A percentile compares a stretch with the other conserved stretches of the same genome.
These are phyloP conservation scores for Stichopus horrens DNA, from an alignment of 53 echinoderm and acorn worm species.

Conservation along the genomic window DNA sequence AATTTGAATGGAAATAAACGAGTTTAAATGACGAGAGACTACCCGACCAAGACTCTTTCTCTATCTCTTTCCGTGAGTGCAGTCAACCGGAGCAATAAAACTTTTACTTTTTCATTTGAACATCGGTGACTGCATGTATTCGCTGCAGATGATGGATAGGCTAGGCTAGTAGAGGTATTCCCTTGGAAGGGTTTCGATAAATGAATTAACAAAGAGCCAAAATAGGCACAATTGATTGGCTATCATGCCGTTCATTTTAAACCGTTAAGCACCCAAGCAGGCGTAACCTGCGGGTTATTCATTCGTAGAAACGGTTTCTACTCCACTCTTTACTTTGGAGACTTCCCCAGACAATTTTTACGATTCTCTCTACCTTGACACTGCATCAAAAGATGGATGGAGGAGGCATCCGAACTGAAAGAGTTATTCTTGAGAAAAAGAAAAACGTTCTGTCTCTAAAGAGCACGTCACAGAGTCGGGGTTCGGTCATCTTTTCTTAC, in stretches of 20 bases:
- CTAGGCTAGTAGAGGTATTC: constrained; percentile 11
- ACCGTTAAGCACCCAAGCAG: constrained; percentile 43
- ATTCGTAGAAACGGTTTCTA: constrained; percentile 33
- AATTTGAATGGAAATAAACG: constrained; percentile 4
- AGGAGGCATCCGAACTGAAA: background rate
- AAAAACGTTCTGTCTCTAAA: background rate
- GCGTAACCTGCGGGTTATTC: constrained; percentile 40
- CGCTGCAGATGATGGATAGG: constrained; percentile 9
- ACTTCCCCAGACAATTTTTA: constrained; percentile 10
- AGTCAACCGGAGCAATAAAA: constrained; percentile 13
- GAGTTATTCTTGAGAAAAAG: background rate
- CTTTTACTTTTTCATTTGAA: constrained; percentile 30
- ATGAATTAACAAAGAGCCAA: constrained; percentile 28
- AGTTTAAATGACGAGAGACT: constrained; percentile 9
- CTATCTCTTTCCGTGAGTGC: constrained; percentile 19
- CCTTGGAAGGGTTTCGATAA: constrained; percentile 18
- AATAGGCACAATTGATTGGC: constrained; percentile 35
- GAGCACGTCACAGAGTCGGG: background rate
- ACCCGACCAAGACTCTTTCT: constrained; percentile 6
- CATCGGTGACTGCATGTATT: background rate
- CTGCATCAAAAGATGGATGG: constrained; percentile 7
- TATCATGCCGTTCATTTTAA: constrained; percentile 44
- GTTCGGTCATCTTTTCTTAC: no score
- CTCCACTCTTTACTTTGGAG: constrained; percentile 8
- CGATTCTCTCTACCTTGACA: constrained; percentile 36